Base-by-base conservation (phyloP, 2,113 vertebrate genomes). In the Scartelaos histophorus region DNA sequence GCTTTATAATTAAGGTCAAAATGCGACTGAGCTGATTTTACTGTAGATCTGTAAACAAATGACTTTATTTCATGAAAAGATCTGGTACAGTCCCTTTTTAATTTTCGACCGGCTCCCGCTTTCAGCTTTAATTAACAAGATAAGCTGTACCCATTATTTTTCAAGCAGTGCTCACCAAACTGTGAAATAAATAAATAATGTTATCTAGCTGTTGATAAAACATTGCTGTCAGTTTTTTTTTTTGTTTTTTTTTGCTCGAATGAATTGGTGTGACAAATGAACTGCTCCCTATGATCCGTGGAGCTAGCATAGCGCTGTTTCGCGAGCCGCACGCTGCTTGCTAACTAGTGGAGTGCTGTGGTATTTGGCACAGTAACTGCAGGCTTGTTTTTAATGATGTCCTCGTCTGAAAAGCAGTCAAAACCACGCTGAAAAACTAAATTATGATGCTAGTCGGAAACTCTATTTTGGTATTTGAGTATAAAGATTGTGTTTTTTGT, bases 321-420 rank as follows among this genome's bases (percentile, higher is more conserved):
- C 4, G 25, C 60, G 51, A 57, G 56, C 46, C 25, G 13, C 61
- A 47, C 66, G 21, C 75, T 70, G 34, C 46, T 75, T 75, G 76
- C 56, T 79, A 73, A 80, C 29, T 34, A 43, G 46, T 84, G 66
- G 25, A 34, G 64, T 21, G 56, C 69, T 35, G 69, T 72, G 74
- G 58, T 29, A 13, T 62, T 47, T 79, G 82, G 67, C 68, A 15
- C 5, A 22, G 62, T 53, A 19, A 21, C 70, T 56, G 38, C 80
- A 5, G 61, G 69, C 58, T 74, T 65, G 58, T 66, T 79, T 74
- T 71, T 86, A 79, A 84, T 82, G 65, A 82, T 60, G 11, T 56
- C 11, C 54, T 56, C 22, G n/a, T 22, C 21, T 3, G 11, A 24
- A 60, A 60, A 60, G 24, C 24, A 16, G 4, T 24, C 13, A 56